Base-by-base conservation (phyloP, 2,888 invertebrate genomes). In the Drosophila heteroneura region DNA sequence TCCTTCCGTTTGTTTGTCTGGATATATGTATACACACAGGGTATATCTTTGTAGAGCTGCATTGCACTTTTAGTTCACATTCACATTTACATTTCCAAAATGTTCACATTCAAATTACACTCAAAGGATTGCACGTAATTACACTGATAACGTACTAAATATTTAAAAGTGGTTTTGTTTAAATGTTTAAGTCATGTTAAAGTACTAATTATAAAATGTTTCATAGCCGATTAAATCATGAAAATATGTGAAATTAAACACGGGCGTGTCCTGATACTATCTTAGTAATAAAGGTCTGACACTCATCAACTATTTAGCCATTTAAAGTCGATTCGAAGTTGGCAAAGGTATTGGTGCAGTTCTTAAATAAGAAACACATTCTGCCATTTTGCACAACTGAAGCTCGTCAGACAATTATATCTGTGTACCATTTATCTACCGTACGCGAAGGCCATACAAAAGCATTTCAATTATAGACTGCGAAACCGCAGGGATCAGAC, bases 391-490 rank as follows among this genome's bases (percentile, higher is more conserved):
- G 5, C 66, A 35, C 33, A 63, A 26, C 39, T 22, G 30, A 35
- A 44, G 41, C 5, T 37, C 30, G 41, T 19, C 35, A n/a, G 22
- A 9, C 52, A 58, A 67, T 57, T 68, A 67, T 41, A 41, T 26
- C 26, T 33, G 12, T 51, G 22, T 49, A n/a, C 26, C 32, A 63
- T 35, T n/a, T 22, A 37, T 33, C 1, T 14, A 32, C 2, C 26
- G 12, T 30, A 22, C 33, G 54, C 30, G 52, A 47, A n/a, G 53
- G 51, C 47, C 61, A 9, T 58, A 67, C 69, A 73, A 73, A 80
- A 67, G 64, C 61, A 70, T 70, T 76, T 80, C 76, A 79, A 73
- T 79, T 73, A 79, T 73, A 57, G 64, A 80, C 66, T 53, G 63
- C 52, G 47, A 60, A 66, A 69, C 79, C 79, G 66, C 79, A 80